Conservation (phyloP, 2,113 vertebrate genomes). For the Anhinga rufa region DNA sequence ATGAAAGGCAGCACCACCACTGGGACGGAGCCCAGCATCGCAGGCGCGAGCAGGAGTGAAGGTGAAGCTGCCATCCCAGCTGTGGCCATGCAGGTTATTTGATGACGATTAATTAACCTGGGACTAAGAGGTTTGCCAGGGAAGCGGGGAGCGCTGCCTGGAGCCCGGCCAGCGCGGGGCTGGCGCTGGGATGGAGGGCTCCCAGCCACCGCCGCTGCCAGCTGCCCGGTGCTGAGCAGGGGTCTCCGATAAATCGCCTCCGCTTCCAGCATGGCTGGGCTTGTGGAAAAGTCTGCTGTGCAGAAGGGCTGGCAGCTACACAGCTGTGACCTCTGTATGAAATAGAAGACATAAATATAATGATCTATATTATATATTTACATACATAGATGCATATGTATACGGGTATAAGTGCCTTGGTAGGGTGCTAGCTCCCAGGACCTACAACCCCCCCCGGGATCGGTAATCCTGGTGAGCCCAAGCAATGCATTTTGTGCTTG, state of each 20-base stretch:
- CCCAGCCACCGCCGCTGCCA: neutral
- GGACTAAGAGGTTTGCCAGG: slow-evolving; percentile 20
- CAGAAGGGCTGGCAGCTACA: neutral
- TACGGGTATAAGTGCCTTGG: neutral
- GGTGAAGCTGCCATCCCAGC: neutral
- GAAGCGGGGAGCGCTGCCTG: neutral
- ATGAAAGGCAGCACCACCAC: accelerated
- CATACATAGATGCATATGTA: accelerated
- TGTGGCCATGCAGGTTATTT: neutral
- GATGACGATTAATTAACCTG: slow-evolving; percentile 30
- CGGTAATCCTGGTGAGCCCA: neutral
- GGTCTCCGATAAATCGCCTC: neutral
- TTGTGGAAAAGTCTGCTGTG: neutral
- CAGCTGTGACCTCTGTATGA: neutral
- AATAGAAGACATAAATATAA: neutral
- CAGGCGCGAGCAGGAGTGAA: neutral
- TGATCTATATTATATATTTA: accelerated
- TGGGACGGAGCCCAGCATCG: accelerated
- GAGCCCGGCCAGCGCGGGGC: neutral
- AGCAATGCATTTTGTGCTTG: accelerated
- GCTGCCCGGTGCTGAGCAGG: neutral
- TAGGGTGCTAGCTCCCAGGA: neutral
- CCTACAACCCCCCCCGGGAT: neutral
- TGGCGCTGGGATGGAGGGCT: neutral
- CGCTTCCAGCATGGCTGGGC: neutral